These are phyloP conservation scores for Ceuthmochares aereus DNA, from an alignment of 2,113 vertebrate species.

Conservation along the genomic window DNA sequence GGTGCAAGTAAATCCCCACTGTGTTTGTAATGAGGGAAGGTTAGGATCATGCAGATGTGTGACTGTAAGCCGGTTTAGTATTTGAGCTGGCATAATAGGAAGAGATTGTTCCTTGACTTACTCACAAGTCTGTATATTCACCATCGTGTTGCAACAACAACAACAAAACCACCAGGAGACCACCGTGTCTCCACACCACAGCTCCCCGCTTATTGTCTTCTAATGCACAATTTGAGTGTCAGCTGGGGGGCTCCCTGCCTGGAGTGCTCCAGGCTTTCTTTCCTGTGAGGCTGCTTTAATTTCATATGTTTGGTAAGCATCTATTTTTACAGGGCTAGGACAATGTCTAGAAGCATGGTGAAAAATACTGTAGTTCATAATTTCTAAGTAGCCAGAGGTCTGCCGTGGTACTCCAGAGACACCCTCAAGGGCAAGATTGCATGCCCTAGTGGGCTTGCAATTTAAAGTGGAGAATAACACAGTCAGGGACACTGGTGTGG, in stretches of 20 bases:
- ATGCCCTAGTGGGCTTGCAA: background rate
- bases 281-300: slow-evolving; percentile 29
- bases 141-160: background rate
- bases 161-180: slow-evolving; percentile 60
- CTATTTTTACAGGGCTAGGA: background rate
- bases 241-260: slow-evolving; percentile 35
- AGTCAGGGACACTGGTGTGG: background rate
- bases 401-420: background rate
- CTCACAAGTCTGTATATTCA: slow-evolving; percentile 69
- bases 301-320: background rate
- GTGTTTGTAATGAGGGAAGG: slow-evolving; percentile 75
- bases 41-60: slow-evolving; percentile 71
- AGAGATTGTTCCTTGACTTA: slow-evolving; percentile 75
- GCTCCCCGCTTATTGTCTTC: slow-evolving; percentile 42
- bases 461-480: background rate
- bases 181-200: background rate
- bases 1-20: slow-evolving; percentile 74
- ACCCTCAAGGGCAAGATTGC: background rate
- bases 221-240: slow-evolving; percentile 59
- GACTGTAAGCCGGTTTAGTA: slow-evolving; percentile 74
- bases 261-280: background rate
- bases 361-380: background rate
- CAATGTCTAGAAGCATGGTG: background rate
- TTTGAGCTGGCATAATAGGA: slow-evolving; percentile 72
- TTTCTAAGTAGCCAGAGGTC: background rate